Conservation (phyloP, 2,888 invertebrate species). For the Ramazzottius varieornatus region DNA sequence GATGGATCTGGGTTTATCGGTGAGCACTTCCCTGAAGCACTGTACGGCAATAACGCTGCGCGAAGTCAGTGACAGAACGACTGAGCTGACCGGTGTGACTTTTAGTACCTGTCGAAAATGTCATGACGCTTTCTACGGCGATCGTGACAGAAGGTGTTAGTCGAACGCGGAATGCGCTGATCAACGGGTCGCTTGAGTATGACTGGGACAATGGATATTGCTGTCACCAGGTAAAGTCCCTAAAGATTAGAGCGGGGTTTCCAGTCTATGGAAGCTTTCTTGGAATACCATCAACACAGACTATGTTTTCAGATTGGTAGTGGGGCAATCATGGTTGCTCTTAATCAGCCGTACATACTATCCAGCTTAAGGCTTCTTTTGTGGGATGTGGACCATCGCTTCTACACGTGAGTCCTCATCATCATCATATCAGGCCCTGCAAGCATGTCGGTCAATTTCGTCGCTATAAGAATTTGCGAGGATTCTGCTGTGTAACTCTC, state of each 20-base stretch:
- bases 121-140: constrained; percentile 67
- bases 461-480: too few species aligned
- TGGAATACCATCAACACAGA: too few species aligned
- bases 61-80: too few species aligned
- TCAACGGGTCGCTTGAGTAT: constrained; percentile 78
- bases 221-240: constrained; percentile 39
- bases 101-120: constrained; percentile 68
- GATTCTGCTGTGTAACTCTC: neutral
- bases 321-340: constrained; percentile 74
- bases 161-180: constrained; percentile 66
- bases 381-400: neutral
- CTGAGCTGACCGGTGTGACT: too few species aligned
- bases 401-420: neutral
- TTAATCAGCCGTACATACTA: constrained; percentile 81
- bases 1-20: neutral
- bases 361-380: constrained; percentile 41
- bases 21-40: too few species aligned
- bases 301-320: constrained; percentile 35
- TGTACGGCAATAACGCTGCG: too few species aligned
- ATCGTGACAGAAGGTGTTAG: constrained; percentile 83
- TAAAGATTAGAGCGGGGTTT: neutral
- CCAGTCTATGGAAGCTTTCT: neutral
- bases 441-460: neutral
- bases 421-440: neutral
- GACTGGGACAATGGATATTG: constrained; percentile 98